Evolutionary conservation across 2,888 invertebrate genomes (phyloP).

Genomic region (Netelia melanura): DNA sequence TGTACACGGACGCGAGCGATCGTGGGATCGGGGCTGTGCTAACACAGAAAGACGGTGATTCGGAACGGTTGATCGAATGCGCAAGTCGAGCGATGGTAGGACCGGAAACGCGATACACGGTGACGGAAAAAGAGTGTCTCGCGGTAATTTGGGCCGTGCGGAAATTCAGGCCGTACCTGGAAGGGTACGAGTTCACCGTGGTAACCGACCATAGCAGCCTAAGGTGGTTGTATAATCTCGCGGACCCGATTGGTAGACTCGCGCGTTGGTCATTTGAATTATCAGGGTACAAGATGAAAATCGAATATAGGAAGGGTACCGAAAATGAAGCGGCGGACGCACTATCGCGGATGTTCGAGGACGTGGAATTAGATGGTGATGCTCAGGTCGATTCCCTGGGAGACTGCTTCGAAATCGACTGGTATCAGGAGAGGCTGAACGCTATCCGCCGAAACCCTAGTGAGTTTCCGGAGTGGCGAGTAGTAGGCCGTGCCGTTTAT

Average conservation of each 20-base stretch:
- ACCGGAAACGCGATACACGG: slow-evolving; percentile 29
- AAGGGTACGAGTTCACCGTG: slow-evolving; percentile 68
- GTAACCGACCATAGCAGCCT: slow-evolving; percentile 71
- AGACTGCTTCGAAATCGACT: too few relatives aligned
- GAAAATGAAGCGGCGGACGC: slow-evolving; percentile 32
- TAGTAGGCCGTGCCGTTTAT: too few relatives aligned
- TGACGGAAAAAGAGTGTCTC: slow-evolving; percentile 30
- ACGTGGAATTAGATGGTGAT: background rate
- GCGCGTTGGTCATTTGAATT: slow-evolving; percentile 69
- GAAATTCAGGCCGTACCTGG: slow-evolving; percentile 70
- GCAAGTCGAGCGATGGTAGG: too few relatives aligned
- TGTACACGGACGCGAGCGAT: too few relatives aligned
- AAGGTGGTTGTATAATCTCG: slow-evolving; percentile 67
- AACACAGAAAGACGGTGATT: too few relatives aligned
- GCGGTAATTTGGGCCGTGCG: slow-evolving; percentile 68
- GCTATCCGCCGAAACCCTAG: too few relatives aligned
- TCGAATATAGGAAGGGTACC: slow-evolving; percentile 26
- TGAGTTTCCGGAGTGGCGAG: too few relatives aligned
- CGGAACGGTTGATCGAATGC: too few relatives aligned
- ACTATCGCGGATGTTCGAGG: slow-evolving; percentile 56
- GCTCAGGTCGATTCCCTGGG: too few relatives aligned
- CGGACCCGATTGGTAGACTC: slow-evolving; percentile 66
- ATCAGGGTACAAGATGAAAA: slow-evolving; percentile 58
- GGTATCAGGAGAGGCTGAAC: too few relatives aligned
- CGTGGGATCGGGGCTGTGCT: too few relatives aligned